Percentiles rank a stretch among this genome's conserved stretches.
These are phyloP conservation scores for Proctacanthus coquilletti DNA, from an alignment of 1,140 invertebrate species.

Conservation along the genomic window DNA sequence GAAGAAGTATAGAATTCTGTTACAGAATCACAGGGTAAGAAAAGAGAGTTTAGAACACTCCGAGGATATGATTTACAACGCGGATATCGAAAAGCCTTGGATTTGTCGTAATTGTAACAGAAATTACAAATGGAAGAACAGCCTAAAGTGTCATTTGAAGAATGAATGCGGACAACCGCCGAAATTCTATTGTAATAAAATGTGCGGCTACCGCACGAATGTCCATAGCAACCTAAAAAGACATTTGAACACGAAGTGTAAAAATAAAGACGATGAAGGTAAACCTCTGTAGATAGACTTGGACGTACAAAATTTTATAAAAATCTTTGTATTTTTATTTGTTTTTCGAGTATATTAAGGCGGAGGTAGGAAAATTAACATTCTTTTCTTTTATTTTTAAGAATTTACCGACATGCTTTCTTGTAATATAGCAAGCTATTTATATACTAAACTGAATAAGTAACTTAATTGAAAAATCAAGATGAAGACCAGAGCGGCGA, in stretches of 20 bases:
- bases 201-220: slow-evolving; percentile 36
- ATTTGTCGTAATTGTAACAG: slow-evolving; percentile 27
- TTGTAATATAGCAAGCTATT: no score
- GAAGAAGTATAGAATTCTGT: slow-evolving; percentile 25
- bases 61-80: slow-evolving; percentile 29
- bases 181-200: slow-evolving; percentile 30
- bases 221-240: slow-evolving; percentile 38
- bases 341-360: no score
- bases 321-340: no score
- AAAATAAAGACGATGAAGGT: slow-evolving; percentile 11
- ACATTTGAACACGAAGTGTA: slow-evolving; percentile 31
- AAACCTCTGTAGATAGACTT: no score
- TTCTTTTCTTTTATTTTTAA: no score
- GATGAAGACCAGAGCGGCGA: no score
- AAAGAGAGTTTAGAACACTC: slow-evolving; percentile 28
- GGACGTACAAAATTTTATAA: no score
- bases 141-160: slow-evolving; percentile 31
- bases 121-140: slow-evolving; percentile 29
- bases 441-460: no score
- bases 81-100: slow-evolving; percentile 29
- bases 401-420: no score
- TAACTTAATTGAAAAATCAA: no score
- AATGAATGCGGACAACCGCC: slow-evolving; percentile 32
- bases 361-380: no score
- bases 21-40: slow-evolving; percentile 26